Evolutionary conservation across 2,113 vertebrate genomes (phyloP), one percentile per base, ranked within the genome.

Genomic region (Candoia aspera): DNA sequence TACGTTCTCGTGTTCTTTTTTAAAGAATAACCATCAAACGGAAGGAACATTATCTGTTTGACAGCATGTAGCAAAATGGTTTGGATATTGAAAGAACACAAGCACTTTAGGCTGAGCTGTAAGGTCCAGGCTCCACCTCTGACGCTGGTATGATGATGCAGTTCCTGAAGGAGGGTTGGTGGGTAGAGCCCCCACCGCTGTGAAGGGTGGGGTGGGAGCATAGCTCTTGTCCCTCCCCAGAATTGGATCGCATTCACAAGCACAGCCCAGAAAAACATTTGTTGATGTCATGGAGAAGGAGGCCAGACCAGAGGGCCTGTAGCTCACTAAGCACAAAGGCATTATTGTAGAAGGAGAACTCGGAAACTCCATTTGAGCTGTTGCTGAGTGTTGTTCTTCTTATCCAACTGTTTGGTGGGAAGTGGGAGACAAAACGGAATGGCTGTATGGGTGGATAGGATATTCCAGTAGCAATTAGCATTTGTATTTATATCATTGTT

Each of bases 321-420:
- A 9, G 46, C 57, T n/a, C 24, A 73, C 46, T 19, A 83, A 57
- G 42, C 79, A 92, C 46, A 92, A 84, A 84, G 42, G 73, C 15
- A 46, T 89, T 58, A 54, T 85, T 92, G 91, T 92, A 89, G 11
- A n/a, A 12, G 73, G 73, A 54, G 53, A 62, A n/a, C 13, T 49
- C 6, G 59, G 54, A 19, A 49, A 37, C 55, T 55, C 33, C 33
- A 21, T 55, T 37, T n/a, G 33, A 13, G 49, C 26, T 90, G 26
- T 84, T 64, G 49, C 33, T 58, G 26, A 58, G 12, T 21, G 46
- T 5, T 9, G 1, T 58, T 59, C 10, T 58, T 59, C 10, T 55
- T 49, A 79, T 59, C 21, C 53, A 59, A 92, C 79, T 60, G 24
- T 58, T 85, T 17, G 8, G 23, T 29, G 10, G 57, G 79, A 84